Percentiles rank a stretch among this genome's conserved stretches.
phyloP scores from a whole-genome alignment of 2,888 invertebrate genomes.

The Colostygia pectinataria region DNA sequence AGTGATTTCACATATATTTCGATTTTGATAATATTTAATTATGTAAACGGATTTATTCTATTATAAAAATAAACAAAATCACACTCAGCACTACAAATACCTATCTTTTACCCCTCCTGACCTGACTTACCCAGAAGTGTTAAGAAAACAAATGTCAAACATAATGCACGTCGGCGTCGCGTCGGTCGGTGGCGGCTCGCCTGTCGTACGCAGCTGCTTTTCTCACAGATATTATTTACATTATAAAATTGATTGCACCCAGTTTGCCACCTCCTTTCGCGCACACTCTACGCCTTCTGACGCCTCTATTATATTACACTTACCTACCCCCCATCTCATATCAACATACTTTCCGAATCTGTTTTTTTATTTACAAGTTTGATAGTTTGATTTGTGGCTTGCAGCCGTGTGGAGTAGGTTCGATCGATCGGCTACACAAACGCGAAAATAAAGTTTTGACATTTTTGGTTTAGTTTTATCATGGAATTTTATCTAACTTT shows the following conservation, averaged over 20 bases:
- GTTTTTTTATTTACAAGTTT: conserved; percentile 35
- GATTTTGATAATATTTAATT: too few species aligned
- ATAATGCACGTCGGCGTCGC: conserved; percentile 27
- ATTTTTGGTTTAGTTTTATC: background rate
- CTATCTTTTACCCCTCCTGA: conserved; percentile 27
- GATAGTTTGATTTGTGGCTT: too few species aligned
- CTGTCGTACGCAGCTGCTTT: conserved; percentile 52
- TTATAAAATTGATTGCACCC: conserved; percentile 61
- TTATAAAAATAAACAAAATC: background rate
- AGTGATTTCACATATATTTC: too few species aligned
- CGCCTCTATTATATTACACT: conserved; percentile 32
- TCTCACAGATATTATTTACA: conserved; percentile 68
- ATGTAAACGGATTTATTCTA: too few species aligned
- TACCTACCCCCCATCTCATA: conserved; percentile 28
- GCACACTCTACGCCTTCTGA: conserved; percentile 25
- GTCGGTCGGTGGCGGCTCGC: conserved; percentile 22
- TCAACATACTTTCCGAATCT: conserved; percentile 42
- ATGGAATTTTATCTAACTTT: background rate
- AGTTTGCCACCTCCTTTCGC: conserved; percentile 23
- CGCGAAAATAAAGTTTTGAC: background rate
- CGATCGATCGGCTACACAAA: too few species aligned
- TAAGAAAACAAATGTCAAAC: conserved; percentile 40
- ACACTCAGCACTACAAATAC: conserved; percentile 21
- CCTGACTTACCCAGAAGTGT: conserved; percentile 26
- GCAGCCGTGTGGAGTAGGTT: too few species aligned